Evolutionary conservation across 2,888 invertebrate species (phyloP), one percentile per base, ranked within the genome.

Genomic region (Aleiodes alternator): DNA sequence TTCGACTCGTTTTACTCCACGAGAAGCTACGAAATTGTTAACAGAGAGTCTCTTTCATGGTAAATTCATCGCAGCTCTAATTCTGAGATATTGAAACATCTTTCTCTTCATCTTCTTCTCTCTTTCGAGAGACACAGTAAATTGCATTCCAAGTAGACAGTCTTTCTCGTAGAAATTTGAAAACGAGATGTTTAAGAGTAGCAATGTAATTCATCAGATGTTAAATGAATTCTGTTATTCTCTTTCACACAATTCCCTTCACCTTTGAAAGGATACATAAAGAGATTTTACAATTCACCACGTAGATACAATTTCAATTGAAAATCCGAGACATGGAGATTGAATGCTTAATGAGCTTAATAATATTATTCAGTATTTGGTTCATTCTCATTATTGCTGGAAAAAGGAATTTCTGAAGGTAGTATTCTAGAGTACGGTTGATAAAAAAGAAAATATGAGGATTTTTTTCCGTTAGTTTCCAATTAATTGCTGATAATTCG

Each of bases 181-280:
- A 84, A 83, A 83, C 80, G 82, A 73, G 55, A 53, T 14, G 69
- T 64, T 70, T 38, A 69, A 38, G n/a, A 5, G 80, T 83, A 87
- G 87, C 88, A 88, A 88, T 89, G 87, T 87, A 87, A 88, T 88
- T 87, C 82, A 87, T 87, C 87, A 88, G 88, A 87, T 88, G 87
- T 86, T 86, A 86, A 85, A 85, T 85, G 87, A 84, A 86, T 86
- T 88, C 82, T 34, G 61, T 34, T 34, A 61, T 38, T 61, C 43
- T 43, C 9, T 8, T 43, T 43, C 11, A 11, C 43, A 43, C 43
- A 43, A 43, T 43, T 43, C 43, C 11, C 43, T 43, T 43, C 43
- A 11, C 11, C 43, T 43, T 8, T 43, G 8, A 8, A 7, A 43
- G 9, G 43, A 43, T 9, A 43, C 7, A 43, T 43, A 43, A 43